phyloP scores from a whole-genome alignment of 2,888 invertebrate genomes.

The Pocota personata region DNA sequence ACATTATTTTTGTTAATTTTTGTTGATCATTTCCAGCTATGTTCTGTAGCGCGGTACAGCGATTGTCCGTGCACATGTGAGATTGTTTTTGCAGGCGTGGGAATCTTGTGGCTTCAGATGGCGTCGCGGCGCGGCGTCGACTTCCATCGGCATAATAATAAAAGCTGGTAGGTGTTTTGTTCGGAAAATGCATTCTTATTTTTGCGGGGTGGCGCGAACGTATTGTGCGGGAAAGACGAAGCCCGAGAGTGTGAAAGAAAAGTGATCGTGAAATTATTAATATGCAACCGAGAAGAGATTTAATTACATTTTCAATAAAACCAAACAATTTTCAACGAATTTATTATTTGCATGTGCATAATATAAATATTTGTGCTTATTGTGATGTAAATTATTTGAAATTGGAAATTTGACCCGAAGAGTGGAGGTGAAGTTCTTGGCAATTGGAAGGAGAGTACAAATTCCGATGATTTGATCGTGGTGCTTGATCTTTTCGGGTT shows the following conservation, averaged over 20 bases:
- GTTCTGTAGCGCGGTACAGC: constrained; percentile 12
- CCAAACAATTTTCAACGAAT: neutral
- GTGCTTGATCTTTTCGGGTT: no score
- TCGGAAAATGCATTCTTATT: constrained; percentile 41
- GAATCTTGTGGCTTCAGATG: constrained; percentile 53
- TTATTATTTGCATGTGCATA: constrained; percentile 1
- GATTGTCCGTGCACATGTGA: constrained; percentile 36
- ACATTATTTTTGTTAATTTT: constrained; percentile 62
- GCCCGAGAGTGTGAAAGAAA: neutral
- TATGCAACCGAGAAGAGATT: neutral
- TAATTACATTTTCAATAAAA: constrained; percentile 25
- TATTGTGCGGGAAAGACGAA: neutral
- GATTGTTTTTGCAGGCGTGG: constrained; percentile 64
- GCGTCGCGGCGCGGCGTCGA: no score
- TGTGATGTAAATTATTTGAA: neutral
- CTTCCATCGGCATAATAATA: constrained; percentile 15
- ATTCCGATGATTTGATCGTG: no score
- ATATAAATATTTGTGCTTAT: neutral
- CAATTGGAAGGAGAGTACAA: neutral
- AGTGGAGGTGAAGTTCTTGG: neutral
- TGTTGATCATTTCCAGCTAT: constrained; percentile 59
- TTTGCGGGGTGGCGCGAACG: neutral
- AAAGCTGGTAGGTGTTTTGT: constrained; percentile 27
- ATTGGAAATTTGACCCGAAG: neutral
- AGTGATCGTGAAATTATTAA: constrained; percentile 5